Evolutionary conservation across 2,888 invertebrate genomes (phyloP).

Genomic region (Meiosimyza decipiens): DNA sequence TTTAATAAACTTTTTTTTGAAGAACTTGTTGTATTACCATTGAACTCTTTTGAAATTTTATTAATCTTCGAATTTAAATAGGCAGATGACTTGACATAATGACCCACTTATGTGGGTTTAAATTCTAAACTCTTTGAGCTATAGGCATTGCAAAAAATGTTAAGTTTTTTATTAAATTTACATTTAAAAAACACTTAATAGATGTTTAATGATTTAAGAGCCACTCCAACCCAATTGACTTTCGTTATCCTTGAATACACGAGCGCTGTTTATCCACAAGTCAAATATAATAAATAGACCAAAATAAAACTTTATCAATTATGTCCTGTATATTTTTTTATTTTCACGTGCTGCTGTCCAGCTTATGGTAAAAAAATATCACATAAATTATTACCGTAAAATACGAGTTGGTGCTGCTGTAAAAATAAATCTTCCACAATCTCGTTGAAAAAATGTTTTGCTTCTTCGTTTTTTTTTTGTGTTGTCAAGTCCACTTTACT

Average conservation of each 20-base stretch:
- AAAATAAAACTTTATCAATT: slow-evolving; percentile 26
- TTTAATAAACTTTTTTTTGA: too few species aligned
- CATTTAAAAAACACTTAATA: too few species aligned
- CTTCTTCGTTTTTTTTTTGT: background rate
- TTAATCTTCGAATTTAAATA: too few species aligned
- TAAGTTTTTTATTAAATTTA: too few species aligned
- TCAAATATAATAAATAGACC: slow-evolving; percentile 11
- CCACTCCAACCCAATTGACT: background rate
- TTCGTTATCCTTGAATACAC: too few species aligned
- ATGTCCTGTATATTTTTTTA: background rate
- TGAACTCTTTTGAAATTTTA: too few species aligned
- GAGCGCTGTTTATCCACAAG: background rate
- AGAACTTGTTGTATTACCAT: too few species aligned
- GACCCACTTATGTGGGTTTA: too few species aligned
- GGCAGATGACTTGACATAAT: too few species aligned
- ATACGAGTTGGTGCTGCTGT: slow-evolving; percentile 51
- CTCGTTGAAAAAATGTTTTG: slow-evolving; percentile 43
- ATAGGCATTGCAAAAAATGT: too few species aligned
- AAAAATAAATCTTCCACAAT: slow-evolving; percentile 63
- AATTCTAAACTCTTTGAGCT: too few species aligned
- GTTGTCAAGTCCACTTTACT: background rate
- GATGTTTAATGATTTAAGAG: too few species aligned
- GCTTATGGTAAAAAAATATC: slow-evolving; percentile 43
- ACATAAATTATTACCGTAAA: slow-evolving; percentile 64
- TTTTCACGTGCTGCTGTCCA: slow-evolving; percentile 34